Evolutionary conservation across 2,113 vertebrate species (phyloP).

Genomic region (Chlamydotis undulata): DNA sequence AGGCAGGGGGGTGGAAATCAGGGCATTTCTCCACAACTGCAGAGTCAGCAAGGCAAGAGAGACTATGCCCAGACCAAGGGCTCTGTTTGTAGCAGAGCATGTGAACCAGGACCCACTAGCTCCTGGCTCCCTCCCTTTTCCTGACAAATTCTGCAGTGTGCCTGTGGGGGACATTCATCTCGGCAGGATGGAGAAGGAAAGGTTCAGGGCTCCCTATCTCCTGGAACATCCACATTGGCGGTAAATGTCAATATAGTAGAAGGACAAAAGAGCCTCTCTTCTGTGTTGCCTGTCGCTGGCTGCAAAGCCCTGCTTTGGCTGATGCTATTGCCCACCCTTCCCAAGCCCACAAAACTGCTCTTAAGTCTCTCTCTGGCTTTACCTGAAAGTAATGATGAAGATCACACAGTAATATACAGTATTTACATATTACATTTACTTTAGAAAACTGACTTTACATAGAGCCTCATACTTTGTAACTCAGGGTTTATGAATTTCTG

Average conservation of each 20-base stretch:
- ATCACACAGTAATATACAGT: not conserved
- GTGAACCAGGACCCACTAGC: not conserved
- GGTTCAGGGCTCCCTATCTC: not conserved
- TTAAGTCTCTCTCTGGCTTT: not conserved
- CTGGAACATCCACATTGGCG: fast-evolving
- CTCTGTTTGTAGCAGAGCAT: fast-evolving
- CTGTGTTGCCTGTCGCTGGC: not conserved
- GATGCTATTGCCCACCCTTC: not conserved
- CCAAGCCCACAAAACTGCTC: not conserved
- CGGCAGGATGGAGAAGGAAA: fast-evolving
- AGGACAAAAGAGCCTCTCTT: not conserved
- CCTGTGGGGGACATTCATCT: no score
- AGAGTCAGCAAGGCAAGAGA: not conserved
- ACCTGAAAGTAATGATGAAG: not conserved
- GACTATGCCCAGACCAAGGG: no score
- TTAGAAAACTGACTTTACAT: not conserved
- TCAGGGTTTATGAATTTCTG: not conserved
- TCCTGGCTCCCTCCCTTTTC: not conserved
- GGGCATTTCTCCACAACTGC: no score
- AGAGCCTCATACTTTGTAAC: not conserved
- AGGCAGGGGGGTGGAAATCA: no score
- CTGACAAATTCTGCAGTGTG: not conserved
- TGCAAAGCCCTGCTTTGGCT: not conserved
- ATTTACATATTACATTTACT: not conserved
- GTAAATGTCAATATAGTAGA: not conserved